These are phyloP conservation scores for Scaptomyza caliginosa DNA, from an alignment of 2,888 invertebrate genomes.

Conservation along the genomic window DNA sequence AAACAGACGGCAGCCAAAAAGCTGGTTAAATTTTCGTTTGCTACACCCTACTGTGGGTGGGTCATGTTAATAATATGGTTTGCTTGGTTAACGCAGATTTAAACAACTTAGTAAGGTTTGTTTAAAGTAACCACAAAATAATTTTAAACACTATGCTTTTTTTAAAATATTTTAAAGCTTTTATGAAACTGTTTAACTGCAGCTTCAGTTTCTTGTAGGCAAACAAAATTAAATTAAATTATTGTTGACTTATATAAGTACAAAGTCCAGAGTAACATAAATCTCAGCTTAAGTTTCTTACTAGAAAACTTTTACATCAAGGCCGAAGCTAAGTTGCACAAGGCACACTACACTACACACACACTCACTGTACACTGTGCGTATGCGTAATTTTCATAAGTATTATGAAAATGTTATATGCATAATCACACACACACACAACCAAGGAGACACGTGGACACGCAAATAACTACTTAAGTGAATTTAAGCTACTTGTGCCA, in stretches of 20 bases:
- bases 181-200: too few species aligned
- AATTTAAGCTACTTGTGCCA: conserved; percentile 46
- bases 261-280: conserved; percentile 7
- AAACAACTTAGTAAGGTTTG: too few species aligned
- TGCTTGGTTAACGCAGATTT: not conserved
- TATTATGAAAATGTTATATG: conserved; percentile 41
- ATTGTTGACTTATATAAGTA: not conserved
- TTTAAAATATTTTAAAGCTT: too few species aligned
- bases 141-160: too few species aligned
- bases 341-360: too few species aligned
- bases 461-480: conserved; percentile 47
- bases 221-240: conserved; percentile 7
- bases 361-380: too few species aligned
- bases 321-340: not conserved
- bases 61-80: conserved; percentile 15
- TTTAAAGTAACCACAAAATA: too few species aligned
- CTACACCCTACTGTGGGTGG: conserved; percentile 11
- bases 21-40: conserved; percentile 32
- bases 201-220: not conserved
- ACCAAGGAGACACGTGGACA: not conserved
- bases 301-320: not conserved
- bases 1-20: conserved; percentile 21
- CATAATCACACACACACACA: conserved; percentile 32
- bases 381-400: conserved; percentile 44
- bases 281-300: not conserved